Evolutionary conservation across 2,888 invertebrate species (phyloP).

Genomic region (Mesoligia furuncula): DNA sequence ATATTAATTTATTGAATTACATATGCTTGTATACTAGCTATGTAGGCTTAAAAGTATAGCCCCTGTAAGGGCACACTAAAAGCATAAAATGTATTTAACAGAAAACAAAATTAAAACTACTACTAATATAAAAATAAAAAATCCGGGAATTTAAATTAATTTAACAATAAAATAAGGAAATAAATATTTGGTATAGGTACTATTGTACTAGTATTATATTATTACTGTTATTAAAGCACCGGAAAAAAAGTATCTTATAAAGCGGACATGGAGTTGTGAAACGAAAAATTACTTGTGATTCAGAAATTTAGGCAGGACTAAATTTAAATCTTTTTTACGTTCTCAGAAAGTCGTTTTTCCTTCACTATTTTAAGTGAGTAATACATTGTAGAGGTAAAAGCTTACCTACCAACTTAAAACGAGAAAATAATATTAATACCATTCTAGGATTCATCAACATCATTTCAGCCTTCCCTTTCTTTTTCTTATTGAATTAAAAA

Average conservation of each 20-base stretch:
- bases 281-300: not conserved
- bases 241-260: not conserved
- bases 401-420: not conserved
- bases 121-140: no score
- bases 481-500: conserved; percentile 6
- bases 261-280: not conserved
- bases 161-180: no score
- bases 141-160: no score
- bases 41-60: no score
- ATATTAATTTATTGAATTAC: no score
- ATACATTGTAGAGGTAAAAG: not conserved
- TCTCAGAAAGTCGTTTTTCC: no score
- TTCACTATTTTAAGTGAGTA: not conserved
- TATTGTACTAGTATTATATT: no score
- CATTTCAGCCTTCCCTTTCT: not conserved
- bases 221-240: not conserved
- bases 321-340: not conserved
- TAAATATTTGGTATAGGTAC: no score
- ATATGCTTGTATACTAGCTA: no score
- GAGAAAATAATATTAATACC: not conserved
- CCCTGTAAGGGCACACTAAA: no score
- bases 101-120: no score
- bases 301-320: not conserved
- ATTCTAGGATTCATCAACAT: conserved; percentile 2
- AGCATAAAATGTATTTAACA: no score